Conservation (phyloP, 2,888 invertebrate species). For the Zootermopsis nevadensis region DNA sequence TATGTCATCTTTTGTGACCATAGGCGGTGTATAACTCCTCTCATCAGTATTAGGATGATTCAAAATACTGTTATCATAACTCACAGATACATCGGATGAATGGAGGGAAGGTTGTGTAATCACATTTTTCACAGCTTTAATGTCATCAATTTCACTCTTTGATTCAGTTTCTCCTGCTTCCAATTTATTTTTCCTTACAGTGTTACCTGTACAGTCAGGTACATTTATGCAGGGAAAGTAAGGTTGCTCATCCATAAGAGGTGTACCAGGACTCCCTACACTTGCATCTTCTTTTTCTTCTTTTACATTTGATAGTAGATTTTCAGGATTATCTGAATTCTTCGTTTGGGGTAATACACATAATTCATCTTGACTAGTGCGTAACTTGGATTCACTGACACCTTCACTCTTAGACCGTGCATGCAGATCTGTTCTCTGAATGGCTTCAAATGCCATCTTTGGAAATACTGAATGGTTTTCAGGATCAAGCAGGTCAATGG, state of each 20-base stretch:
- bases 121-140: not conserved
- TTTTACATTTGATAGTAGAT: not conserved
- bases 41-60: conserved; percentile 18
- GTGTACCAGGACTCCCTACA: conserved; percentile 52
- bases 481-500: not conserved
- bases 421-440: not conserved
- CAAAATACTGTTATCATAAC: conserved; percentile 18
- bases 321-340: not conserved
- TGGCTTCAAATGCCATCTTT: not conserved
- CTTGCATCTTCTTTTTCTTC: not conserved
- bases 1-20: not conserved
- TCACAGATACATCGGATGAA: not conserved
- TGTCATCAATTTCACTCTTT: conserved; percentile 27
- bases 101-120: not conserved
- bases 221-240: conserved; percentile 49
- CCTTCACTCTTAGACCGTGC: not conserved
- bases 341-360: not conserved
- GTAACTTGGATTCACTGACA: not conserved
- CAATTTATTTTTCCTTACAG: conserved; percentile 3
- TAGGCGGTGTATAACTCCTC: conserved; percentile 49
- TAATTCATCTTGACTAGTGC: conserved; percentile 13
- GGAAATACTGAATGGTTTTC: not conserved
- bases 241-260: conserved; percentile 52
- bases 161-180: conserved; percentile 5
- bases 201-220: conserved; percentile 36